phyloP scores from a whole-genome alignment of 2,113 vertebrate species.

The Elaphurus davidianus region DNA sequence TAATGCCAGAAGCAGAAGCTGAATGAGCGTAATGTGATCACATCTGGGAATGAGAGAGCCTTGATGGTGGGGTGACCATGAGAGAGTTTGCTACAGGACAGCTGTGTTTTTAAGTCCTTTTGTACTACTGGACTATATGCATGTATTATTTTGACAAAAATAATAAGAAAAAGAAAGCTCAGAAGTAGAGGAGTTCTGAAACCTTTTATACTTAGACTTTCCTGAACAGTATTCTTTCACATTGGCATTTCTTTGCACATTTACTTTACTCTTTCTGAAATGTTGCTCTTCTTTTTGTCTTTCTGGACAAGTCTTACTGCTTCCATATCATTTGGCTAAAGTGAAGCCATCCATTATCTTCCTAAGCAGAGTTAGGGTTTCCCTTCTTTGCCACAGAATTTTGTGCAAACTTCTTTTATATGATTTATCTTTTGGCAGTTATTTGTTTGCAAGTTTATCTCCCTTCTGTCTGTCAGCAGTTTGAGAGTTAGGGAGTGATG shows the following conservation, averaged over 20 bases:
- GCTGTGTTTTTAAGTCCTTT: neutral
- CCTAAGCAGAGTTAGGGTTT: neutral
- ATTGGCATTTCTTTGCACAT: neutral
- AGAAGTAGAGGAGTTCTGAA: neutral
- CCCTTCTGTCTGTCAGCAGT: neutral
- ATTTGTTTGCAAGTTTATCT: neutral
- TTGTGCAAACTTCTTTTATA: neutral
- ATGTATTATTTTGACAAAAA: neutral
- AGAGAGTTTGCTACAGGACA: neutral
- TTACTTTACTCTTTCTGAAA: constrained; percentile 3
- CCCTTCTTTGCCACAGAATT: neutral
- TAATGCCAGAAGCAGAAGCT: neutral
- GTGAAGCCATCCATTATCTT: neutral
- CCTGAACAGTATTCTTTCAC: neutral
- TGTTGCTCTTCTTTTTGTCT: neutral
- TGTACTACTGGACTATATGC: neutral
- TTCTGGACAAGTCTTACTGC: neutral
- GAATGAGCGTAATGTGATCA: neutral
- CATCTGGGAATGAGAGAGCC: neutral
- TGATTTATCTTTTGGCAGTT: neutral
- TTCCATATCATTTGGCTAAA: neutral
- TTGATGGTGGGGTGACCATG: neutral
- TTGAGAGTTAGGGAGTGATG: neutral
- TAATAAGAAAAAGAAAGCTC: neutral
- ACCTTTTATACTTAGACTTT: neutral